These are phyloP conservation scores for Drosophila azteca DNA, from an alignment of 1,140 invertebrate genomes.

Conservation along the genomic window DNA sequence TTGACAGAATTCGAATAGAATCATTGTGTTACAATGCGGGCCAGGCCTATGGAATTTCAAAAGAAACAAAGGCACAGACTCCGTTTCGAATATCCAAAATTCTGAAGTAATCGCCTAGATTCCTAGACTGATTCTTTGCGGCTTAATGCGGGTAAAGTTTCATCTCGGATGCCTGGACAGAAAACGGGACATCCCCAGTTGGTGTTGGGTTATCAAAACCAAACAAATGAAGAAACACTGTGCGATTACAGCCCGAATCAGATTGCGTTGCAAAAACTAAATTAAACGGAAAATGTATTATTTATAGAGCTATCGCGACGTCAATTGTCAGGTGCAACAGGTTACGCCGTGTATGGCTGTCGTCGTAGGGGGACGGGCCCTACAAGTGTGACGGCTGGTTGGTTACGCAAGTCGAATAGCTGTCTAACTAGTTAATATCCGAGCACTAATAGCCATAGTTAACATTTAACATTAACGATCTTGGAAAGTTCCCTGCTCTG, in stretches of 20 bases:
- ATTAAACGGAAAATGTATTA: slow-evolving; percentile 23
- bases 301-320: too few relatives aligned
- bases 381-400: not conserved
- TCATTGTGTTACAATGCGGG: too few relatives aligned
- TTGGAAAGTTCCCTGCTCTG: not conserved
- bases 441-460: slow-evolving; percentile 8
- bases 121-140: too few relatives aligned
- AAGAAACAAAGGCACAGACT: too few relatives aligned
- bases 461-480: not conserved
- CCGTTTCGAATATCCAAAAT: too few relatives aligned
- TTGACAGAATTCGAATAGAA: too few relatives aligned
- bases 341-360: not conserved
- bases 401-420: not conserved
- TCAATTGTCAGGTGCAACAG: slow-evolving; percentile 16
- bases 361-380: not conserved
- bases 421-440: slow-evolving; percentile 17
- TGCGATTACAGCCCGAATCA: slow-evolving; percentile 1
- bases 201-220: not conserved
- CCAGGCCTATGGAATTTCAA: too few relatives aligned
- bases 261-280: slow-evolving; percentile 21
- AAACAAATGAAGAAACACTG: too few relatives aligned
- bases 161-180: too few relatives aligned
- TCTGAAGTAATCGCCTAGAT: too few relatives aligned
- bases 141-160: too few relatives aligned
- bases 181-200: not conserved